A percentile compares a stretch with the other conserved stretches of the same genome.
phyloP scores from a whole-genome alignment of 2,888 invertebrate species.

The Meliscaeva auricollis region DNA sequence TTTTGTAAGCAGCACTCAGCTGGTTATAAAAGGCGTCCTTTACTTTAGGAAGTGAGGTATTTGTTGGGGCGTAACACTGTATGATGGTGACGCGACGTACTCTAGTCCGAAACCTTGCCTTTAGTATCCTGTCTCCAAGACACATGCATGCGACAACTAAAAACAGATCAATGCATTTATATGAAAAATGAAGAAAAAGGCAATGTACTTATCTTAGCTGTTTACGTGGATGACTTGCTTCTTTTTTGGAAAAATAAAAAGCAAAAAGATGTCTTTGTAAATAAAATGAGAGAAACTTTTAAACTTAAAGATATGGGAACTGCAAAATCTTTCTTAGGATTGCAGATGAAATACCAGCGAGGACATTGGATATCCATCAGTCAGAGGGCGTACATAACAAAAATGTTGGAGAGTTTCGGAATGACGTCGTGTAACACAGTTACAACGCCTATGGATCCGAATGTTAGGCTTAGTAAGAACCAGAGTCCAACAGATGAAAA shows the following conservation, averaged over 20 bases:
- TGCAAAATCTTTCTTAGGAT: neutral
- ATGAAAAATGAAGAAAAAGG: neutral
- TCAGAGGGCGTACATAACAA: neutral
- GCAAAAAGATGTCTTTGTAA: neutral
- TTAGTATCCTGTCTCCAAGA: no score
- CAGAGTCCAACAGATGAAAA: neutral
- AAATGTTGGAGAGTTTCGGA: neutral
- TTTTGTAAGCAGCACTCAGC: no score
- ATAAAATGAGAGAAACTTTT: neutral
- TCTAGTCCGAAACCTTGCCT: no score
- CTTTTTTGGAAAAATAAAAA: constrained; percentile 2
- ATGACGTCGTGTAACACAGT: neutral
- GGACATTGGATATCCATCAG: neutral
- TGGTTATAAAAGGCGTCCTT: no score
- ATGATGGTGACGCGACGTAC: no score
- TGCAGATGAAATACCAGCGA: neutral
- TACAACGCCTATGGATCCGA: neutral
- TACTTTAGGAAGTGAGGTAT: no score
- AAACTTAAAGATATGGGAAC: constrained; percentile 2
- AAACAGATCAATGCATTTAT: neutral
- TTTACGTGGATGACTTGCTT: neutral
- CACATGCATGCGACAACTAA: constrained; percentile 1
- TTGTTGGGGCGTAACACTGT: no score
- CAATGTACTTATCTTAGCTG: neutral
- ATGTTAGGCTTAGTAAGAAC: neutral